Evolutionary conservation across 2,888 invertebrate genomes (phyloP).

Genomic region (Caenorhabditis auriculariae): DNA sequence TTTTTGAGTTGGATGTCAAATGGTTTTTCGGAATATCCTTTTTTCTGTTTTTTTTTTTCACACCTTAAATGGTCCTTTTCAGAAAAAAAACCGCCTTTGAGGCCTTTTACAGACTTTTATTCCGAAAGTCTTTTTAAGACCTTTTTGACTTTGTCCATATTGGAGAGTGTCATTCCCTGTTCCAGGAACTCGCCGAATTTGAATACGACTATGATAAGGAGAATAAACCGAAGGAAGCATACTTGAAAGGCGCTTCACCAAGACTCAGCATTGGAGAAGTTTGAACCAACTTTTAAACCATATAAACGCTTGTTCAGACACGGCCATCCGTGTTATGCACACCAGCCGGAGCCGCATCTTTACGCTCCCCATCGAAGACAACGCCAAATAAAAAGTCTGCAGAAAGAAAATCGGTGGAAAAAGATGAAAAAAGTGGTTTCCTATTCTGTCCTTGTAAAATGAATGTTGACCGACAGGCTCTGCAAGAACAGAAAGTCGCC

Average conservation of each 20-base stretch:
- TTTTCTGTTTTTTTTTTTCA: too few relatives aligned
- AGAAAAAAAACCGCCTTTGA: too few relatives aligned
- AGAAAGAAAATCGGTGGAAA: not conserved
- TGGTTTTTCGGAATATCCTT: too few relatives aligned
- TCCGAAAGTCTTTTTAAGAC: too few relatives aligned
- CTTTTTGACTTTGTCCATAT: too few relatives aligned
- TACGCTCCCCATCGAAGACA: not conserved
- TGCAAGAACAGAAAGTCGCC: not conserved
- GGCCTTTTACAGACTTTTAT: too few relatives aligned
- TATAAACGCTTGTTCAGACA: slow-evolving; percentile 12
- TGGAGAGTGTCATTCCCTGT: too few relatives aligned
- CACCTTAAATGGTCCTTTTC: too few relatives aligned
- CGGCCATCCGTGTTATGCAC: slow-evolving; percentile 35
- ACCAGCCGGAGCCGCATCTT: slow-evolving; percentile 20
- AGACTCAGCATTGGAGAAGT: slow-evolving; percentile 40
- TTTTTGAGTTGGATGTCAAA: too few relatives aligned
- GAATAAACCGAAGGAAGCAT: slow-evolving; percentile 38
- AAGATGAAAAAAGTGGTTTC: not conserved
- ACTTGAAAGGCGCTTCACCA: slow-evolving; percentile 39
- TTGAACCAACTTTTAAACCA: not conserved
- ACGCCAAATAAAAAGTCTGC: not conserved
- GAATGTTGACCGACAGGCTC: not conserved
- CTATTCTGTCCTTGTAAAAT: not conserved
- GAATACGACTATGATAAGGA: slow-evolving; percentile 17
- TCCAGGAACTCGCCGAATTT: slow-evolving; percentile 15